phyloP scores from a whole-genome alignment of 2,113 vertebrate genomes.

The Panthera uncia region DNA sequence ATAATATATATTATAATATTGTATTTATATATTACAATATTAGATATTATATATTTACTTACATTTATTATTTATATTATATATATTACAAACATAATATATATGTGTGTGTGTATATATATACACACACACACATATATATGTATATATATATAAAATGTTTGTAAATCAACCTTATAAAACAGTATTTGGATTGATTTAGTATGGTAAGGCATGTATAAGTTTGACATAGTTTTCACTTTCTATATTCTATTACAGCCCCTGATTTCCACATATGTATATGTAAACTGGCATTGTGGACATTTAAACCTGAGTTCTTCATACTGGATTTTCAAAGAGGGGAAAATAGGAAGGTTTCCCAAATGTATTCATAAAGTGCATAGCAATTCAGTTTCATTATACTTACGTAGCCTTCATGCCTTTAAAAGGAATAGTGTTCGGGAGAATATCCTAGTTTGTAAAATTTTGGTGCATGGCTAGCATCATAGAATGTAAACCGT shows the following conservation, averaged over 20 bases:
- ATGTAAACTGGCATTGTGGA: not conserved
- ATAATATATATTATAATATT: too few species aligned
- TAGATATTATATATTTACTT: too few species aligned
- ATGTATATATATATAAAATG: too few species aligned
- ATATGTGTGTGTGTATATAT: too few species aligned
- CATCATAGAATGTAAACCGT: not conserved
- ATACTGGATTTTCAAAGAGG: conserved; percentile 33
- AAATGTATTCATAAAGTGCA: conserved; percentile 13
- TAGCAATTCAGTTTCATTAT: not conserved
- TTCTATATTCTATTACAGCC: not conserved
- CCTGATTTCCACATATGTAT: not conserved
- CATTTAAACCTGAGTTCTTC: not conserved
- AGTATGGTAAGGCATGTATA: not conserved
- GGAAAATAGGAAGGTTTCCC: not conserved
- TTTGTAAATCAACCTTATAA: not conserved
- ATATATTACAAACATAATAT: too few species aligned
- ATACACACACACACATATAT: too few species aligned
- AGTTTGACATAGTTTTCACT: not conserved
- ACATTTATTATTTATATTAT: too few species aligned
- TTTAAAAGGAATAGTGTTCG: not conserved
- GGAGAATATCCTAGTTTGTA: not conserved
- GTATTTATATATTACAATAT: too few species aligned
- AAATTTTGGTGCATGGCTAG: not conserved
- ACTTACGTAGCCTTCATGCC: not conserved
- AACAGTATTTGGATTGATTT: not conserved